Evolutionary conservation across 2,113 vertebrate genomes (phyloP), one percentile per base, ranked within the genome.

Genomic region (Pterocles burchelli): DNA sequence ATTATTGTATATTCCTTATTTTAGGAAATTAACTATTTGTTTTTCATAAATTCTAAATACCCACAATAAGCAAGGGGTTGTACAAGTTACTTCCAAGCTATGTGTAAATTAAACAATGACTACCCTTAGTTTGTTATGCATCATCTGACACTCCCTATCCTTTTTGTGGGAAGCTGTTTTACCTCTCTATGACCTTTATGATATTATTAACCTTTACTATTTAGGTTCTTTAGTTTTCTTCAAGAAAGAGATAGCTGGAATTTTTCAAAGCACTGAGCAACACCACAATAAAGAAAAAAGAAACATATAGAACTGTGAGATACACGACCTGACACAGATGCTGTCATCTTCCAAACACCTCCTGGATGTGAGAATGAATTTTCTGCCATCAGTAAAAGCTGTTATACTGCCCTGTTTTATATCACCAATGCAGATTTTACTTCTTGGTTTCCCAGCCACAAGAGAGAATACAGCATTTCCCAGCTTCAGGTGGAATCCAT

Each of bases 321-420:
- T 68, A 75, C 36, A 57, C 92, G 68, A 83, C 51, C 61, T 92
- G 76, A 81, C 48, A 79, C 33, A 92, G 14, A 71, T 29, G 48
- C 76, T 92, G 34, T 71, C 59, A 78, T 41, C 51, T 82, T 41
- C 38, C 57, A 91, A 70, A 87, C 66, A 92, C 70, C 43, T 87
- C 54, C 77, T 72, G 62, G 12, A 58, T 65, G 66, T 74, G 57
- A 89, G 57, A 96, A 89, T 85, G 36, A 95, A 36, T 89, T 94
- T 93, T 90, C 57, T 92, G 48, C 61, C 70, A 85, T 48, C 2
- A 0, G 57, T 89, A 85, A 94, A 94, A 86, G 43, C 61, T 96
- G 62, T 89, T 84, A 85, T 45, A 78, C 43, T 72, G 49, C 13
- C 20, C 31, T 81, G 17, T 25, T 87, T 87, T 79, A 12, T 85